Evolutionary conservation across 2,888 invertebrate species (phyloP).

Genomic region (Megastigmus dorsalis): DNA sequence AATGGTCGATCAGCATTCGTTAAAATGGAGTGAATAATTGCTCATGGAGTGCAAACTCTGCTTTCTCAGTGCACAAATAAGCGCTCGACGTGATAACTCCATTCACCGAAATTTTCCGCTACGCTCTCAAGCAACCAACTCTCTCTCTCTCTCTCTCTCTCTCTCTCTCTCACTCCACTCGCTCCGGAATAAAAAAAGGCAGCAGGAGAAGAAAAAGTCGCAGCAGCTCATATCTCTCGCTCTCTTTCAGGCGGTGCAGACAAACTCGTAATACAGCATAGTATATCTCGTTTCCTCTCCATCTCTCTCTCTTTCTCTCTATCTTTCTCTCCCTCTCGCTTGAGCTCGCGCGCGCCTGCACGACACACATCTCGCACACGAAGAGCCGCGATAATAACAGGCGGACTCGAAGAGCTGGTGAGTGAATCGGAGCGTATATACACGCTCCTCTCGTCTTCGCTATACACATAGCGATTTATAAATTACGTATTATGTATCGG

Average conservation of each 20-base stretch:
- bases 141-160: neutral
- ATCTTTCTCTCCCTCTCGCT: neutral
- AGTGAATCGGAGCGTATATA: conserved; percentile 20
- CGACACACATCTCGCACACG: too few relatives aligned
- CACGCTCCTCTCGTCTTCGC: too few relatives aligned
- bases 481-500: conserved; percentile 12
- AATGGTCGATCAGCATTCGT: too few relatives aligned
- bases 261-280: conserved; percentile 2
- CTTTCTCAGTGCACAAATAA: neutral
- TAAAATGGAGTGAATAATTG: too few relatives aligned
- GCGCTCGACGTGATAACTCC: neutral
- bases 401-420: too few relatives aligned
- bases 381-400: too few relatives aligned
- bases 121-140: neutral
- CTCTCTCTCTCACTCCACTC: neutral
- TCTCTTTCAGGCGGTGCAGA: too few relatives aligned
- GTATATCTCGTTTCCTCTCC: too few relatives aligned
- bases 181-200: neutral
- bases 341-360: neutral
- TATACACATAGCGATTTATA: too few relatives aligned
- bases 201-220: too few relatives aligned
- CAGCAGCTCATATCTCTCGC: too few relatives aligned
- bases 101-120: conserved; percentile 19
- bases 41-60: too few relatives aligned
- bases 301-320: neutral